Evolutionary conservation across 2,113 vertebrate genomes (phyloP).

Genomic region (Archilochus colubris): DNA sequence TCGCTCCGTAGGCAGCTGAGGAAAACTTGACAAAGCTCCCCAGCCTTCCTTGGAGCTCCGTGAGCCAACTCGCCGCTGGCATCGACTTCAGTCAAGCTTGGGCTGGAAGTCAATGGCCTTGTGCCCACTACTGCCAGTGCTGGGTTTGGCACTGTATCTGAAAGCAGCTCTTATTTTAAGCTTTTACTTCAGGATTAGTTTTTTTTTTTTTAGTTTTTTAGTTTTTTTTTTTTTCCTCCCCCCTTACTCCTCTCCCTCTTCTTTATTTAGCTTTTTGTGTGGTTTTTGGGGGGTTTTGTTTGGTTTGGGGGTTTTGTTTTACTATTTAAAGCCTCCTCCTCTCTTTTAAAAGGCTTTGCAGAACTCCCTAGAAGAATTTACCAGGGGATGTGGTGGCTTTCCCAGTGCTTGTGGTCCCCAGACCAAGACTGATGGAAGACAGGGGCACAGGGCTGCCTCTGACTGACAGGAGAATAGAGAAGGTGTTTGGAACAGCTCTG

Average conservation of each 20-base stretch:
- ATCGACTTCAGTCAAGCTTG: conserved; percentile 19
- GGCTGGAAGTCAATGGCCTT: conserved; percentile 35
- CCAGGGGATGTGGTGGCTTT: background rate
- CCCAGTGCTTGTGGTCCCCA: background rate
- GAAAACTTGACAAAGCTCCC: conserved; percentile 56
- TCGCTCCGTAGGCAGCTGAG: background rate
- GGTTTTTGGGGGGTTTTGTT: background rate
- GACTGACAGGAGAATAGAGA: background rate
- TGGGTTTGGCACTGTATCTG: conserved; percentile 32
- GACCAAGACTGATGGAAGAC: background rate
- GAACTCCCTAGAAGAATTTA: background rate
- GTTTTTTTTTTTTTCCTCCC: no score
- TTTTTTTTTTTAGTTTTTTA: no score
- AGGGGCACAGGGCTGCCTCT: background rate
- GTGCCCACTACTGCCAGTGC: conserved; percentile 44
- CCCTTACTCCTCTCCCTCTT: background rate
- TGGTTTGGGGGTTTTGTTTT: background rate
- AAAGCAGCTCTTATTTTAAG: conserved; percentile 54
- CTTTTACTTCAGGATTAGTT: background rate
- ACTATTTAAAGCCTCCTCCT: background rate
- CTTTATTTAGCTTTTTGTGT: background rate
- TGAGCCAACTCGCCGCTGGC: conserved; percentile 45
- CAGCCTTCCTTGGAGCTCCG: accelerated
- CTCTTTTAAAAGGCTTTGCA: background rate
- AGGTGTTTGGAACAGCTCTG: background rate